phyloP scores from a whole-genome alignment of 2,797 vertebrate species.

The Manis crassicaudata region DNA sequence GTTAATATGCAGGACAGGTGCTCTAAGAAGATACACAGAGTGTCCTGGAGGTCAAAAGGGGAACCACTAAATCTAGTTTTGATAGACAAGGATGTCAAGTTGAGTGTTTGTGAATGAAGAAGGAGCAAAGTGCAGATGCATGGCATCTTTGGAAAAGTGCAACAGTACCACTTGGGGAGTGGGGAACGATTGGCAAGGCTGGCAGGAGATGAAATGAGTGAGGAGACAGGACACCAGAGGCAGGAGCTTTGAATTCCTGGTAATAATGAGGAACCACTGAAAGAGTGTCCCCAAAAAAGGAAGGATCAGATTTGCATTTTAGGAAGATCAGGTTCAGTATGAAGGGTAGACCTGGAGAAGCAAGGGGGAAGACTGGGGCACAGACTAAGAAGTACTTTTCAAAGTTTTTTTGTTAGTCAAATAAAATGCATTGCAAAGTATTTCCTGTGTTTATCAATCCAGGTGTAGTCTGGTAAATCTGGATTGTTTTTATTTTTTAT shows the following conservation, averaged over 20 bases:
- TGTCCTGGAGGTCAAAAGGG: neutral
- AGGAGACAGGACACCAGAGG: neutral
- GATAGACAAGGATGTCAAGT: neutral
- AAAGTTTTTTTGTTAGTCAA: neutral
- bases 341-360: neutral
- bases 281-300: neutral
- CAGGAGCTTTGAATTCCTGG: accelerated
- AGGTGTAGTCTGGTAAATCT: neutral
- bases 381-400: neutral
- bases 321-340: neutral
- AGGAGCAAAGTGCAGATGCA: neutral
- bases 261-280: neutral
- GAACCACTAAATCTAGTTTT: neutral
- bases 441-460: neutral
- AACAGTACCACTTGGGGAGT: accelerated
- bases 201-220: neutral
- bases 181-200: neutral
- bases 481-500: neutral
- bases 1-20: neutral
- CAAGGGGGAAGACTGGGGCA: neutral
- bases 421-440: neutral
- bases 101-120: neutral
- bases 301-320: neutral
- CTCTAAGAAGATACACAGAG: neutral
- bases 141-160: neutral